Base-by-base conservation (phyloP, 2,888 invertebrate genomes). In the Cephus spinipes region DNA sequence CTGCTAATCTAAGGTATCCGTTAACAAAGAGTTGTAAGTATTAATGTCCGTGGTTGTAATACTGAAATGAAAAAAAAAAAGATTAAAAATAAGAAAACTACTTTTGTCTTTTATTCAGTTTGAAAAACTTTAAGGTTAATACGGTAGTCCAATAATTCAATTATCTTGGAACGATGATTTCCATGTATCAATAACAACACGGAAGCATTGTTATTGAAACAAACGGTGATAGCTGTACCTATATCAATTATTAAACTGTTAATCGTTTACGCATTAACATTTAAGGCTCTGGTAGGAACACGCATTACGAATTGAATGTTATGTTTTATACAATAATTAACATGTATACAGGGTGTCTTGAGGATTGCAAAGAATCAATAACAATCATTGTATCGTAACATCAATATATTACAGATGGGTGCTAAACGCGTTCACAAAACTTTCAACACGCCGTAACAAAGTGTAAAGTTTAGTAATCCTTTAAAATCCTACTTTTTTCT, bases 211-310 rank as follows among this genome's bases (percentile, higher is more conserved):
- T 23, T 6, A 55, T 55, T 55, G 55, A 55, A 55, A 23, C 23
- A 55, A 55, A 55, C 9, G 1, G 23, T 15, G 31, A 32, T 71
- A 31, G 12, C 15, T 33, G 31, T 71, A 35, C 3, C 35, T 35
- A 71, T n/a, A 71, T 71, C 71, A 68, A 77, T 77, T 77, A 81
- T 33, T 79, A 79, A 79, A 80, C 74, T 79, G 79, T 75, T 79
- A 75, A 82, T 77, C 73, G 74, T 82, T 79, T 78, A 82, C 79
- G 76, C 75, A 78, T 79, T 77, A 55, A 82, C 82, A 79, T 77
- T 78, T 82, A 82, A 82, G 82, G 82, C 82, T 82, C 75, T 81
- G 73, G 78, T 82, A 81, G 81, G 82, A 82, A 82, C 82, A 79
- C 81, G 32, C 75, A 81, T 78, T 82, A 79, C 9, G 15, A 34